A percentile compares a stretch with the other conserved stretches of the same genome.
Conservation (phyloP, 2,888 invertebrate species). For the Caenorhabditis drosophilae region DNA sequence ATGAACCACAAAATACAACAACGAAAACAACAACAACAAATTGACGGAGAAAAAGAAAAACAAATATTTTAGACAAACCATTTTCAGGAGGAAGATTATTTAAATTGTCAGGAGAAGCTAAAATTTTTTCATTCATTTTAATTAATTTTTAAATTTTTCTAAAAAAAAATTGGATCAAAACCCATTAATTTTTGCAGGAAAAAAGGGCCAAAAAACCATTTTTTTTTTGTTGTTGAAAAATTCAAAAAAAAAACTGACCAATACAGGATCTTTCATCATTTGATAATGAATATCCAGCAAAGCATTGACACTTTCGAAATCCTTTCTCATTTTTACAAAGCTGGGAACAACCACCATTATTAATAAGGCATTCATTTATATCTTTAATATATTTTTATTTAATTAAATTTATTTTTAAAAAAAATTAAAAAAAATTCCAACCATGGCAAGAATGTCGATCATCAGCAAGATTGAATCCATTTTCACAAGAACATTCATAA, state of each 20-base stretch:
- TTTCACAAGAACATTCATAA: slow-evolving; percentile 81
- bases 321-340: slow-evolving; percentile 83
- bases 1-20: slow-evolving; percentile 3
- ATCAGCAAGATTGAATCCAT: slow-evolving; percentile 82
- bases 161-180: no score
- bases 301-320: slow-evolving; percentile 78
- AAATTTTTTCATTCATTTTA: no score
- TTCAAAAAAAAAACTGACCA: slow-evolving; percentile 45
- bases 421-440: slow-evolving; percentile 62
- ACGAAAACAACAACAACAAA: slow-evolving; percentile 10
- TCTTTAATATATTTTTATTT: slow-evolving; percentile 16
- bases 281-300: slow-evolving; percentile 65
- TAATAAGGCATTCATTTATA: slow-evolving; percentile 77
- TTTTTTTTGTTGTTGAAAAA: not conserved
- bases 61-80: slow-evolving; percentile 1
- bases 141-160: no score
- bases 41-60: not conserved
- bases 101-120: not conserved
- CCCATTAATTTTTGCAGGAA: no score
- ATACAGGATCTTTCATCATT: slow-evolving; percentile 68
- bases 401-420: not conserved
- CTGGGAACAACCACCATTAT: slow-evolving; percentile 67
- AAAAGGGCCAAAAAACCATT: no score
- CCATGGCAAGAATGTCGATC: slow-evolving; percentile 83
- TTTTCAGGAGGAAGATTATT: not conserved